Conservation (phyloP, 2,113 vertebrate species). For the Periophthalmodon schlosseri region DNA sequence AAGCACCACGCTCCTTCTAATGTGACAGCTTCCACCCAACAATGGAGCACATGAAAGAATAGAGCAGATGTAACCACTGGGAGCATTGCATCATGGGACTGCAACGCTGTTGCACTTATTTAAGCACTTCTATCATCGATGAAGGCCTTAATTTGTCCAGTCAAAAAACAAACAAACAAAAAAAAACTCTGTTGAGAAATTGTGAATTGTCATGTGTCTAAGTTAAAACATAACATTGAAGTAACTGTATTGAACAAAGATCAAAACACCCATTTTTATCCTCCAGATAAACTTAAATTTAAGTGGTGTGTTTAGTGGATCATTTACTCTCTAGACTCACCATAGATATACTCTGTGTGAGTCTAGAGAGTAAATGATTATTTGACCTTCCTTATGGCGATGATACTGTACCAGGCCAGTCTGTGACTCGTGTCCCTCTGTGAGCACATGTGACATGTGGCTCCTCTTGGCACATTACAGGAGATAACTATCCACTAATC, state of each 20-base stretch:
- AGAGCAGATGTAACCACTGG: conserved; percentile 98
- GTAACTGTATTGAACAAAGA: not conserved
- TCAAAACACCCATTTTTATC: not conserved
- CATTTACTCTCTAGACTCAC: not conserved
- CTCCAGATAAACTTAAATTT: not conserved
- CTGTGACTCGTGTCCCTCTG: conserved; percentile 66
- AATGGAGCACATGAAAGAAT: conserved; percentile 95
- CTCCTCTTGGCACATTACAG: conserved; percentile 75
- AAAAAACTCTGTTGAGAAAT: conserved; percentile 69
- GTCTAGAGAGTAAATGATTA: too few relatives aligned
- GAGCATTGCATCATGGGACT: conserved; percentile 94
- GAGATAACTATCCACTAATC: conserved; percentile 81
- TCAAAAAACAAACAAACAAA: conserved; percentile 65
- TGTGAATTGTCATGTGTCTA: conserved; percentile 30
- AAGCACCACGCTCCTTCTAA: conserved; percentile 91
- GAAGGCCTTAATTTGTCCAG: conserved; percentile 77
- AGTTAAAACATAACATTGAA: conserved; percentile 38
- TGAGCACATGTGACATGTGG: conserved; percentile 67
- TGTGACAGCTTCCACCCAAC: conserved; percentile 97
- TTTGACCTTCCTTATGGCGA: conserved; percentile 59
- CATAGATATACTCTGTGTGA: not conserved
- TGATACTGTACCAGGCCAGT: conserved; percentile 61
- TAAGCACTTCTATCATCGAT: conserved; percentile 76
- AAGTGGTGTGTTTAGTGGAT: conserved; percentile 11
- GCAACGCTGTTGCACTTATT: conserved; percentile 78